Conservation (phyloP, 2,797 vertebrate genomes). For the Rhabdomys pumilio region DNA sequence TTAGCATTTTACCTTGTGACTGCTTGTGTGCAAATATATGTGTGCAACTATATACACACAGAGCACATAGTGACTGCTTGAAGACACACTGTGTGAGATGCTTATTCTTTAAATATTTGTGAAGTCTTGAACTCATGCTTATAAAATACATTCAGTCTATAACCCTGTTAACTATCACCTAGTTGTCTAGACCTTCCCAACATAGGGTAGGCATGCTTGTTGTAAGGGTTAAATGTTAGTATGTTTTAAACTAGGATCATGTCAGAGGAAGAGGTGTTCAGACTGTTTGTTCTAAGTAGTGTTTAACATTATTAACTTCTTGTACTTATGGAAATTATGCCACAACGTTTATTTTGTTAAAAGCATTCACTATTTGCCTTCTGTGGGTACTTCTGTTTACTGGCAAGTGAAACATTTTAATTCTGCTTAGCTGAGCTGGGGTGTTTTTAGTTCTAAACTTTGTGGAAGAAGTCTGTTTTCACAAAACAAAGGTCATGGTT, state of each 20-base stretch:
- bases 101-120: not conserved
- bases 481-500: constrained; percentile 68
- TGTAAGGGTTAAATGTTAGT: not conserved
- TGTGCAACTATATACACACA: not conserved
- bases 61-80: not conserved
- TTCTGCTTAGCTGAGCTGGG: not conserved
- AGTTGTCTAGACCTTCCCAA: not conserved
- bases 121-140: not conserved
- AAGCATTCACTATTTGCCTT: not conserved
- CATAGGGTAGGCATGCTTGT: not conserved
- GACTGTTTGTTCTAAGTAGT: constrained; percentile 41
- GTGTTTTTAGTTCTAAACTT: constrained; percentile 2
- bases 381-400: constrained; percentile 23
- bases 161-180: constrained; percentile 5
- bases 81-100: not conserved
- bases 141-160: not conserved
- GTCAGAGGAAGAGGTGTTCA: not conserved
- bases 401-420: constrained; percentile 31
- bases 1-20: not conserved
- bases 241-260: constrained; percentile 31
- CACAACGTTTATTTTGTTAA: not conserved
- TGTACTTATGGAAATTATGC: constrained; percentile 19
- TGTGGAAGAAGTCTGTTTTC: constrained; percentile 46
- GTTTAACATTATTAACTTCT: constrained; percentile 55
- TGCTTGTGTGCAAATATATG: not conserved